Evolutionary conservation across 2,797 vertebrate species (phyloP).

Genomic region (Siniperca obscura): DNA sequence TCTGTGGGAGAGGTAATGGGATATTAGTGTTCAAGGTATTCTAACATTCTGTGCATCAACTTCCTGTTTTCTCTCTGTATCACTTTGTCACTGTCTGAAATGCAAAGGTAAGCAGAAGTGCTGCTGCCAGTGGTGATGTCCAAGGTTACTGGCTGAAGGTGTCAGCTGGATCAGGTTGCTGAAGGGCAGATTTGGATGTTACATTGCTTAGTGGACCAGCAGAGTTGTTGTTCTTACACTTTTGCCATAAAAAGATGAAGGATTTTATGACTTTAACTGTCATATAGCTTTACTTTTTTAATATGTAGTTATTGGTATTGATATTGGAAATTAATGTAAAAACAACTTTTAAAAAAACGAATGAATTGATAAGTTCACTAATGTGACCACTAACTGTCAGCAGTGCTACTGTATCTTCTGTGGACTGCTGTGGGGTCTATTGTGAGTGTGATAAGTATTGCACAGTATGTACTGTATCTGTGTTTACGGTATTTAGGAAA

Average conservation of each 20-base stretch:
- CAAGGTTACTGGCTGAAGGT: constrained; percentile 63
- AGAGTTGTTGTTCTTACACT: neutral
- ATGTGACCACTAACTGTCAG: too few species aligned
- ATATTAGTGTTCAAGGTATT: constrained; percentile 23
- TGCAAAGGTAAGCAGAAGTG: constrained; percentile 63
- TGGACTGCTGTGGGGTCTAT: neutral
- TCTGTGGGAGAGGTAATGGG: constrained; percentile 6
- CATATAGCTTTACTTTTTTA: neutral
- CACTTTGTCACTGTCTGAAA: constrained; percentile 61
- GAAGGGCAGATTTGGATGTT: constrained; percentile 50
- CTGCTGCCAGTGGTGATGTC: constrained; percentile 48
- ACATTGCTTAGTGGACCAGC: constrained; percentile 5
- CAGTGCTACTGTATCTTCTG: neutral
- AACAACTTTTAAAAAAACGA: neutral
- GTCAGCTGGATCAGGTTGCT: constrained; percentile 70
- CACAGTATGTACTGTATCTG: neutral
- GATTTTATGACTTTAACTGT: neutral
- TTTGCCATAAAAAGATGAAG: neutral
- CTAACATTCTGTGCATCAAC: constrained; percentile 13
- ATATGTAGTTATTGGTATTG: neutral
- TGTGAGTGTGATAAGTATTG: neutral
- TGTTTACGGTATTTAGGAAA: neutral
- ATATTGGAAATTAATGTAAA: neutral
- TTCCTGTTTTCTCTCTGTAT: constrained; percentile 41
- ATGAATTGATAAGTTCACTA: neutral